These are phyloP conservation scores for mouse (Mus musculus) DNA, from an alignment of 2,113 vertebrate genomes.

Conservation along the genomic window GRCm39 chr2:35618001-35618500, in stretches of 20 bases:
- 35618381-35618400: slow-evolving; percentile 55
- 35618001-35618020: background rate
- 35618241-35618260: slow-evolving; percentile 79
- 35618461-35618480: slow-evolving; percentile 69
- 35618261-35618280: slow-evolving; percentile 70
- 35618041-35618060: background rate
- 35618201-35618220: slow-evolving; percentile 99
- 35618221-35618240: slow-evolving; percentile 98
- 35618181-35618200: slow-evolving; percentile 99
- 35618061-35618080: slow-evolving; percentile 96
- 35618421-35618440: slow-evolving; percentile 78
- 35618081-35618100: slow-evolving; percentile 96
- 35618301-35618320: slow-evolving; percentile 66
- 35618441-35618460: slow-evolving; percentile 23
- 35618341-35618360: slow-evolving; percentile 65
- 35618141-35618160: slow-evolving; percentile 99
- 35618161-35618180: slow-evolving; percentile 99
- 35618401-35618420: slow-evolving; percentile 81
- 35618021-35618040: background rate
- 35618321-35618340: slow-evolving; percentile 83
- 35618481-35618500: slow-evolving; percentile 82
- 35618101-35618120: slow-evolving; percentile 97
- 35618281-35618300: slow-evolving; percentile 65
- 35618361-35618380: slow-evolving; percentile 50
- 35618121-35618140: slow-evolving; percentile 99